Conservation (phyloP, 2,797 vertebrate genomes). For the Cichlasoma orientale region DNA sequence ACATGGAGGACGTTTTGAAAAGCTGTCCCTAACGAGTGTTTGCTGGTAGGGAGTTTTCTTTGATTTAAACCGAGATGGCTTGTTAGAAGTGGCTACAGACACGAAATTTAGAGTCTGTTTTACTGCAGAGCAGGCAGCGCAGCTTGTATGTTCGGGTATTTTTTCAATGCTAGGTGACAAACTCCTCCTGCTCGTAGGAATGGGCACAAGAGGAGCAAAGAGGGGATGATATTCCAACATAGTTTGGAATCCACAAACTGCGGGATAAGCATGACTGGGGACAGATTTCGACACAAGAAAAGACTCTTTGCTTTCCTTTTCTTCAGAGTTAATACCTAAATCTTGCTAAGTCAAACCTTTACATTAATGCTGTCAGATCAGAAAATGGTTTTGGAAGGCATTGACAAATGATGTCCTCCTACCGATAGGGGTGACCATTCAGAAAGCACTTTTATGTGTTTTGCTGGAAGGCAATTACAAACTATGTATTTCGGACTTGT, state of each 20-base stretch:
- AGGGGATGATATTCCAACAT: background rate
- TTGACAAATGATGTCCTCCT: background rate
- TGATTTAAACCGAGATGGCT: slow-evolving; percentile 70
- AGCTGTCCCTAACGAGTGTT: slow-evolving; percentile 52
- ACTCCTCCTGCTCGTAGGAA: background rate
- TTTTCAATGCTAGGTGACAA: background rate
- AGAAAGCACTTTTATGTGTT: slow-evolving; percentile 9
- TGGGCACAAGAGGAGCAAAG: background rate
- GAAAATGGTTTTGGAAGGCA: slow-evolving; percentile 5
- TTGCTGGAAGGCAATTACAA: slow-evolving; percentile 10
- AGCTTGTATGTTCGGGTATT: background rate
- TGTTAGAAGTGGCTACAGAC: slow-evolving; percentile 11
- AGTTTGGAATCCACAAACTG: background rate
- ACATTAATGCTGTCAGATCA: background rate
- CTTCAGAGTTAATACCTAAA: background rate
- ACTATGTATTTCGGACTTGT: slow-evolving; percentile 27
- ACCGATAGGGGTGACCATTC: background rate
- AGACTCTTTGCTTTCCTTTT: background rate
- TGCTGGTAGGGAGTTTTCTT: slow-evolving; percentile 56
- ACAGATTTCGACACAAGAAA: background rate
- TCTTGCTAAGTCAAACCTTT: background rate
- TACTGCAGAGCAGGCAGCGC: background rate
- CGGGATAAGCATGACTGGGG: background rate
- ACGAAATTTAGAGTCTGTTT: background rate
- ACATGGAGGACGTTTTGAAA: slow-evolving; percentile 67